Percentiles rank a stretch among this genome's conserved stretches.
These are phyloP conservation scores for Leuciscus idus DNA, from an alignment of 2,113 vertebrate genomes.

Conservation along the genomic window DNA sequence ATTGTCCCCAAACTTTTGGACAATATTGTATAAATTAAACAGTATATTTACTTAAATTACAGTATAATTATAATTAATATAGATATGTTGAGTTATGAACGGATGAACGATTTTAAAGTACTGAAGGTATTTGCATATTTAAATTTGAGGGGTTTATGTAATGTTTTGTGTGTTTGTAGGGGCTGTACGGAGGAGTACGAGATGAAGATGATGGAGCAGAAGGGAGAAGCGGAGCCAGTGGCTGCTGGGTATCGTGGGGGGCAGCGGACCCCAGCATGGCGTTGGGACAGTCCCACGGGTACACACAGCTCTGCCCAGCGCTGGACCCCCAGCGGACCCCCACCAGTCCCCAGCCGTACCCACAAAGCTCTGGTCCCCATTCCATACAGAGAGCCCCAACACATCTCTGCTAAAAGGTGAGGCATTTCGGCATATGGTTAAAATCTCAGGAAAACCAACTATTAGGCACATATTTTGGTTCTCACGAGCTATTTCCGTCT, in stretches of 20 bases:
- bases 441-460: neutral
- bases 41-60: too few relatives aligned
- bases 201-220: conserved; percentile 83
- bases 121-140: neutral
- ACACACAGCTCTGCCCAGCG: conserved; percentile 79
- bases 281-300: conserved; percentile 83
- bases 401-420: conserved; percentile 83
- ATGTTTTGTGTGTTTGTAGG: conserved; percentile 68
- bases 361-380: conserved; percentile 76
- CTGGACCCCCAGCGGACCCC: conserved; percentile 73
- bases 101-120: neutral
- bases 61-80: neutral
- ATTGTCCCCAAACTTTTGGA: neutral
- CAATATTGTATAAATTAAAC: neutral
- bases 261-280: conserved; percentile 80
- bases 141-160: conserved; percentile 50
- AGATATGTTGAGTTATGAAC: neutral
- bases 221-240: conserved; percentile 79
- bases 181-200: conserved; percentile 90
- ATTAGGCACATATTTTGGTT: neutral
- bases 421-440: conserved; percentile 25
- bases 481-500: neutral
- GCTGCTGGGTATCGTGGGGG: conserved; percentile 78
- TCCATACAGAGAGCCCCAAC: conserved; percentile 84
- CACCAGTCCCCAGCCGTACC: conserved; percentile 73